Conservation (phyloP, 1,140 invertebrate genomes). For the Drosophila subpulchrella region DNA sequence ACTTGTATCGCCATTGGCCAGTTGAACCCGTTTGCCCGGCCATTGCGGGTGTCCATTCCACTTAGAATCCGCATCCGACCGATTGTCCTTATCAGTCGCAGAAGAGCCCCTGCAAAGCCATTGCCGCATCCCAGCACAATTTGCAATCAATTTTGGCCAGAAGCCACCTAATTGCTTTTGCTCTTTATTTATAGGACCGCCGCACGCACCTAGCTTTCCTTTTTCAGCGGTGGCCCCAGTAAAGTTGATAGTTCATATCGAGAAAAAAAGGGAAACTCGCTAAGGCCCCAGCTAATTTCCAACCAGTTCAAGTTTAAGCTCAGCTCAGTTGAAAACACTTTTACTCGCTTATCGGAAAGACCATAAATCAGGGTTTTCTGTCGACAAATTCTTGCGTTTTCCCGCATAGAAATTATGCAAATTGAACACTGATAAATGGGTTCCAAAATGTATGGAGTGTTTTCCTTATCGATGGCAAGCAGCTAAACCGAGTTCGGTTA, state of each 20-base stretch:
- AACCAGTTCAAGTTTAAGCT: conserved; percentile 26
- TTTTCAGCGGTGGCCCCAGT: conserved; percentile 10
- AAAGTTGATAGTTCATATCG: conserved; percentile 9
- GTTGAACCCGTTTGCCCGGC: conserved; percentile 53
- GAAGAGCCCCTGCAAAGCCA: conserved; percentile 7
- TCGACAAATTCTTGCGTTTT: conserved; percentile 46
- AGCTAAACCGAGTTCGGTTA: background rate
- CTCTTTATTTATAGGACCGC: conserved; percentile 34
- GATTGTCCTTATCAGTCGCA: conserved; percentile 64
- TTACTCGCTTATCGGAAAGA: conserved; percentile 68
- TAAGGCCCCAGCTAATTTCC: background rate
- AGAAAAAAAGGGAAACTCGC: conserved; percentile 12
- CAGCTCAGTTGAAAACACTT: conserved; percentile 60
- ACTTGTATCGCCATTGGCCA: conserved; percentile 62
- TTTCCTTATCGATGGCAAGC: conserved; percentile 14
- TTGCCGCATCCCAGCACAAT: conserved; percentile 34
- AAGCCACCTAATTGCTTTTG: conserved; percentile 52
- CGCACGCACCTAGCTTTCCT: conserved; percentile 45
- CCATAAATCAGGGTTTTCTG: conserved; percentile 67
- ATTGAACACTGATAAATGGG: conserved; percentile 63
- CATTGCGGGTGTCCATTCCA: conserved; percentile 67
- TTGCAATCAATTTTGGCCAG: conserved; percentile 64
- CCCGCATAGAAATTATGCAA: conserved; percentile 64
- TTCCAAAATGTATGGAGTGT: conserved; percentile 16
- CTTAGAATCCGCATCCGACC: conserved; percentile 51